Percentiles rank a stretch among this genome's conserved stretches.
Conservation (phyloP, 2,888 invertebrate species). For the Callinectes sapidus region DNA sequence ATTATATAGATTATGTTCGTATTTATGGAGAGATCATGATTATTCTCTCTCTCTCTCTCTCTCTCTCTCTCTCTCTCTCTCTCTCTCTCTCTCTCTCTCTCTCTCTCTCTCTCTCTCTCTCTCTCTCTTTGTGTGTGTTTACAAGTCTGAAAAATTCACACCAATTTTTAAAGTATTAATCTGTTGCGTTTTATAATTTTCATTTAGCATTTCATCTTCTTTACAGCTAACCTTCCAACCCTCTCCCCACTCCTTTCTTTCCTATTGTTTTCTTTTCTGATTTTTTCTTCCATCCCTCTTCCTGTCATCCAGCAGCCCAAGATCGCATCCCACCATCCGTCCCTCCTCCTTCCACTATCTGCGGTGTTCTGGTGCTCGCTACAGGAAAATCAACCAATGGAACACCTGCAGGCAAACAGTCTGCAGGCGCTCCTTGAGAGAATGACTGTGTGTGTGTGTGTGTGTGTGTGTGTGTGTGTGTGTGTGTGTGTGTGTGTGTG, state of each 20-base stretch:
- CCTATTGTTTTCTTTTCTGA: not conserved
- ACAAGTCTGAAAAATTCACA: not conserved
- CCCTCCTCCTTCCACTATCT: not conserved
- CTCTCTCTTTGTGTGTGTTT: not conserved
- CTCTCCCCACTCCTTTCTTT: not conserved
- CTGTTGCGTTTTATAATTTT: not conserved
- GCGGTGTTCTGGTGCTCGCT: not conserved
- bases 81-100: not conserved
- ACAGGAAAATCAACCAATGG: not conserved
- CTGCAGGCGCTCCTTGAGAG: not conserved
- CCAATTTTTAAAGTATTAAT: not conserved
- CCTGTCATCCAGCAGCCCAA: not conserved
- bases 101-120: not conserved
- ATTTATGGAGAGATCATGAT: not conserved
- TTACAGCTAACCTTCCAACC: not conserved
- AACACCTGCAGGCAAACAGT: not conserved
- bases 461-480: constrained; percentile 25
- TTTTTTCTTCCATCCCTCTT: not conserved
- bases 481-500: constrained; percentile 25
- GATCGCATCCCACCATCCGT: not conserved
- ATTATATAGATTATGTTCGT: not conserved
- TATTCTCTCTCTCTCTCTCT: not conserved
- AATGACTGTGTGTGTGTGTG: constrained; percentile 20
- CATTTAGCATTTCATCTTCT: not conserved
- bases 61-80: not conserved